Evolutionary conservation across 2,113 vertebrate species (phyloP).

Genomic region (Apteryx owenii): DNA sequence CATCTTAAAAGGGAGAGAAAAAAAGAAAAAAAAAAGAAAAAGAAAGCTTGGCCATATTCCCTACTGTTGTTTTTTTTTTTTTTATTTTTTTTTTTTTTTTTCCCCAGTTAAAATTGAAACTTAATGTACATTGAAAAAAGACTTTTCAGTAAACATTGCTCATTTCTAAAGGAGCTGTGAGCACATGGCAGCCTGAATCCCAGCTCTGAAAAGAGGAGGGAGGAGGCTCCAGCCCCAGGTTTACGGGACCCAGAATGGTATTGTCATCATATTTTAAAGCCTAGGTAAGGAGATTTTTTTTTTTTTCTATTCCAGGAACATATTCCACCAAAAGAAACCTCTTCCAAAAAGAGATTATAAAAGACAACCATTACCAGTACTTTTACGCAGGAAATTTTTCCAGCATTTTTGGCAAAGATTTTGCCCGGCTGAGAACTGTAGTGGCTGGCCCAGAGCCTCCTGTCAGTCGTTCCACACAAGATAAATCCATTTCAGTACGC

Average conservation of each 20-base stretch:
- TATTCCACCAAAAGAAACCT: background rate
- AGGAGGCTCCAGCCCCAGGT: background rate
- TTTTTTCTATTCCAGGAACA: background rate
- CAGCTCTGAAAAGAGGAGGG: background rate
- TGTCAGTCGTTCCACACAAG: background rate
- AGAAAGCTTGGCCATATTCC: background rate
- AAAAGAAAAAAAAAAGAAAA: fast-evolving
- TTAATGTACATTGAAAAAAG: too few relatives aligned
- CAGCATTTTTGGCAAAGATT: background rate
- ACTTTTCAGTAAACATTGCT: too few relatives aligned
- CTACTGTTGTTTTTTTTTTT: too few relatives aligned
- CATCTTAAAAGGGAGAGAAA: too few relatives aligned
- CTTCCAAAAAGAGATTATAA: background rate
- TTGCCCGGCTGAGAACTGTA: background rate
- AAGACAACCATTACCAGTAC: background rate
- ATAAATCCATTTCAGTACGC: background rate
- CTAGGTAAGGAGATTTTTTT: background rate
- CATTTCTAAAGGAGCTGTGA: fast-evolving
- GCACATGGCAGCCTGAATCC: too few relatives aligned
- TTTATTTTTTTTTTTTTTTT: too few relatives aligned
- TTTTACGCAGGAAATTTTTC: background rate
- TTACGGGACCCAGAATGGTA: background rate
- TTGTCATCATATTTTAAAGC: background rate
- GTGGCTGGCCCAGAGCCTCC: background rate
- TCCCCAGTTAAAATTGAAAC: too few relatives aligned